Conservation (phyloP, 2,113 vertebrate species). For the Anas platyrhynchos region DNA sequence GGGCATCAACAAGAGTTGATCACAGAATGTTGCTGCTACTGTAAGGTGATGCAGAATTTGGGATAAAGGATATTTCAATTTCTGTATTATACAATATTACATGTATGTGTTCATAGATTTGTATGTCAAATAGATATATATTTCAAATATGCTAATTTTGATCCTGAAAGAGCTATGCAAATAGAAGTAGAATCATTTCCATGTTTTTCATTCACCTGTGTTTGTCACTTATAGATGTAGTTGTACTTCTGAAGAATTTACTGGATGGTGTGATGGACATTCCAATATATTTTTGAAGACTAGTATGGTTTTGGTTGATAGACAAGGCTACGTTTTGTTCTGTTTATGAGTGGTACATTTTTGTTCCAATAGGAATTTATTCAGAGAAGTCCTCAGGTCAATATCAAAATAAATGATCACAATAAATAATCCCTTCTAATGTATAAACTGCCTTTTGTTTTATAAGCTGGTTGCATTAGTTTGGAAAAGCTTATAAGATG, state of each 20-base stretch:
- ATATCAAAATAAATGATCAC: background rate
- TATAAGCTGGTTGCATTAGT: background rate
- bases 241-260: background rate
- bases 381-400: background rate
- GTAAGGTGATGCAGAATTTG: background rate
- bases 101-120: background rate
- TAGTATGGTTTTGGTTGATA: background rate
- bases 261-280: background rate
- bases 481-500: background rate
- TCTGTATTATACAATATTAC: background rate
- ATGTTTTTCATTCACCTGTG: background rate
- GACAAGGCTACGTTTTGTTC: background rate
- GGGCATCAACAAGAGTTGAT: background rate
- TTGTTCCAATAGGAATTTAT: background rate
- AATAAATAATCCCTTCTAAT: background rate
- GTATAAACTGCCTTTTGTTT: background rate
- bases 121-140: background rate
- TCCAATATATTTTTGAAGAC: background rate
- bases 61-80: background rate
- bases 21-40: background rate
- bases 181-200: background rate
- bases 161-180: background rate
- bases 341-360: background rate
- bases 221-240: background rate
- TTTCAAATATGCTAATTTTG: background rate